Base-by-base conservation (phyloP, 2,888 invertebrate genomes). In the Mimas tiliae region DNA sequence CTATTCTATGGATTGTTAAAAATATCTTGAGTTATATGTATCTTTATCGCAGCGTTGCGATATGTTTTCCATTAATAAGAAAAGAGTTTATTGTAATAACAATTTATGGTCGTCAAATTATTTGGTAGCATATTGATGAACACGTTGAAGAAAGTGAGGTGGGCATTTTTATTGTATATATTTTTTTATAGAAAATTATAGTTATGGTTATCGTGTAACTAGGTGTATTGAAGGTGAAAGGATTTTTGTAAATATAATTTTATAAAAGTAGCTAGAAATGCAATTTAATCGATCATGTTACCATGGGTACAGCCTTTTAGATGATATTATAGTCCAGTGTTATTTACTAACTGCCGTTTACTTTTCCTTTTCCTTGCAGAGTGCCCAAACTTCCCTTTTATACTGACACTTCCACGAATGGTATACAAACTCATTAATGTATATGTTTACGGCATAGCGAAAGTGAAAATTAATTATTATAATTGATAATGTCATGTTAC, bases 161-260 rank as follows among this genome's bases (percentile, higher is more conserved):
- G 83, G 84, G 82, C 84, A 82, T 84, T 84, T 84, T 80, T 85
- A 83, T 80, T 81, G 71, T 81, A 80, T 76, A 82, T 82, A 80
- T 74, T 80, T 82, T 80, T 82, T 80, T 77, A 78, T 75, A 76
- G 75, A 77, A 74, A 73, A 80, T 74, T 72, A 72, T 79, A 75
- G 75, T 76, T 80, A 76, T 74, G 74, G 74, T 77, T 63, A 75
- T 71, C 68, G 68, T 83, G 72, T 82, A 81, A 82, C 77, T 82
- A 82, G 77, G 75, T 80, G 73, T 83, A 82, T 71, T 78, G 76
- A 78, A 83, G 86, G 87, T 82, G 81, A 79, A 81, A 71, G 85
- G 84, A 85, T 85, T 84, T 81, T 84, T 91, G 91, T 92, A 91
- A 88, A 92, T 91, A 91, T 87, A 85, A 85, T 84, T 87, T 88